Base-by-base conservation (phyloP, 2,113 vertebrate species). In the Phycodurus eques region DNA sequence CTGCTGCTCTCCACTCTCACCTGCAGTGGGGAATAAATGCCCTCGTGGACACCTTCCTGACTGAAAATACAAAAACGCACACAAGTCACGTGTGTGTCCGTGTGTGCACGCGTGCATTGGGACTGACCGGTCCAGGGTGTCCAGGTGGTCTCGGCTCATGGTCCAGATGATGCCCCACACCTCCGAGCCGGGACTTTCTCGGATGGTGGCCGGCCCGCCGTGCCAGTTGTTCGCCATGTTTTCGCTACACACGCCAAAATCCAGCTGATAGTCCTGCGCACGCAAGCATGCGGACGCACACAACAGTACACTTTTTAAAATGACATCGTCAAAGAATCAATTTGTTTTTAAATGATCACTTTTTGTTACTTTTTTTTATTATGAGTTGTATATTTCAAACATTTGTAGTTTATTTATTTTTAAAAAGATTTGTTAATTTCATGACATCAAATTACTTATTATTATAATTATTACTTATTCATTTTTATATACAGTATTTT, bases 81-180 rank as follows among this genome's bases (percentile, higher is more conserved):
- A 35, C 3, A 1, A 17, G 14, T 1, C 57, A 31, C 39, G 67
- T 22, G 8, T 64, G 12, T 56, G n/a, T 31, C 54, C 39, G 62
- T 17, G 15, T 20, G 53, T 22, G 53, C 8, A 9, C 5, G 53
- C 20, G 15, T 11, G 20, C 9, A 7, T 22, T 59, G n/a, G 11
- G 12, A 78, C 88, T 92, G 92, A 98, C 96, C 92, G 80, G 91
- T 98, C 93, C 3, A 94, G 85, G 77, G 72, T 90, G 65, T 65
- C 68, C 63, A 96, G 85, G 89, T 95, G 83, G 76, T 91, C 88
- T 35, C 85, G 27, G 75, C 85, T 92, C 90, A 98, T 83, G 88
- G 89, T 94, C 96, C 96, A 98, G n/a, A 98, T 88, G 7, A 96
- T 88, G 51, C 97, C 96, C 96, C 96, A 99, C 0, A 98, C 95